Evolutionary conservation across 2,888 invertebrate species (phyloP), one percentile per base, ranked within the genome.

Genomic region (Acanthosepion pharaonis): DNA sequence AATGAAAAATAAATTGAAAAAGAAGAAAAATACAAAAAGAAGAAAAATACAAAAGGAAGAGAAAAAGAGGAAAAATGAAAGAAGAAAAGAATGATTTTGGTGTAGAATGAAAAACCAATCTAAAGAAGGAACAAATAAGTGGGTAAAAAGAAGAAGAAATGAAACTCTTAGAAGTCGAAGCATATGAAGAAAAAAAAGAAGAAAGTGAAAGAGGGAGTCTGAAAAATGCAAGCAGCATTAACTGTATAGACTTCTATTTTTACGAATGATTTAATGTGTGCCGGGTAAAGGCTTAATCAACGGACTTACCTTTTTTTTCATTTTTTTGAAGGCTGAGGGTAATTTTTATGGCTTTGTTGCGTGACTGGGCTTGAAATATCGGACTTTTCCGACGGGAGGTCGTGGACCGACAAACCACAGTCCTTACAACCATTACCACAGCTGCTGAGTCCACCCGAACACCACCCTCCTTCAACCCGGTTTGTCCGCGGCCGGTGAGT

Each of bases 281-380:
- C 78, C n/a, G 78, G 78, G 78, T 78, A 78, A 78, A 78, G 78
- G 78, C 78, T 78, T 78, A 78, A 78, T 78, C 78, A 78, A 78
- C 78, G 23, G n/a, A 78, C n/a, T 78, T 78, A 78, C n/a, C n/a
- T n/a, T 78, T n/a, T n/a, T 78, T n/a, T 78, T n/a, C 2, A 2
- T n/a, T 15, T 78, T 78, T 78, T 78, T 78, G n/a, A 78, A 78
- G n/a, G 78, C 78, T n/a, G n/a, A n/a, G 78, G 78, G n/a, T 78
- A 78, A 78, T 78, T 78, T 78, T 78, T 78, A 78, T 78, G 78
- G 78, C 78, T 78, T 78, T 78, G 78, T 78, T 78, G 78, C 78
- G 78, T 78, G 78, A 78, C 78, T 78, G 78, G 78, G n/a, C 78
- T 78, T 78, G 78, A 78, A 78, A 78, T 78, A 78, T 78, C 78